Conservation (phyloP, 1,140 invertebrate species). For the Drosophila teissieri region DNA sequence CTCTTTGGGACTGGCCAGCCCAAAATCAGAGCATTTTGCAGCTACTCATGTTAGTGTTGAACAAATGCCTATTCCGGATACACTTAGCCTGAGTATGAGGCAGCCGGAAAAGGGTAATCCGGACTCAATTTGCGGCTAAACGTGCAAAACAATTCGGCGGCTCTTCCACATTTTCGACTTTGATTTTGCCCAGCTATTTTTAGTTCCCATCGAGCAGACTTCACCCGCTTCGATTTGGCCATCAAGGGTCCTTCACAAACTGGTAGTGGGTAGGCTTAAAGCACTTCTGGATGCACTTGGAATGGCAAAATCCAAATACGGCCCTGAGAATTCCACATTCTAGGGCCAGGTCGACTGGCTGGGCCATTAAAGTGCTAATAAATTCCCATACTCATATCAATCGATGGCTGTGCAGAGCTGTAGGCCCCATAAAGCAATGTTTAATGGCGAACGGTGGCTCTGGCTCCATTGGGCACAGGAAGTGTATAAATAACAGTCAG, state of each 20-base stretch:
- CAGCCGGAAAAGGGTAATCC: constrained; percentile 22
- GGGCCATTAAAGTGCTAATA: constrained; percentile 62
- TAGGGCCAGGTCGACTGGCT: not conserved
- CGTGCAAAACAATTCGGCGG: constrained; percentile 56
- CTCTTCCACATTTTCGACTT: constrained; percentile 57
- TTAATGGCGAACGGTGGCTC: constrained; percentile 44
- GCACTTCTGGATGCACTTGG: constrained; percentile 41
- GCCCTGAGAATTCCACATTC: constrained; percentile 10
- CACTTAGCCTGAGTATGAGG: constrained; percentile 29
- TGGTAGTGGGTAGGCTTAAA: constrained; percentile 33
- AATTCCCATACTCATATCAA: constrained; percentile 62
- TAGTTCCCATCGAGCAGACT: constrained; percentile 12
- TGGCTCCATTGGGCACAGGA: constrained; percentile 6
- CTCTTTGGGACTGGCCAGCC: constrained; percentile 3
- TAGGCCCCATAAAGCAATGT: constrained; percentile 51
- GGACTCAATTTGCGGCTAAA: constrained; percentile 22
- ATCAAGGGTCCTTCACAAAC: constrained; percentile 47
- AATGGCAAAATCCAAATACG: constrained; percentile 2
- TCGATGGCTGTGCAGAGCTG: constrained; percentile 39
- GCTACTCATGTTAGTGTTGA: constrained; percentile 51
- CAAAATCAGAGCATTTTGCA: constrained; percentile 9
- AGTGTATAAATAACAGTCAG: constrained; percentile 29
- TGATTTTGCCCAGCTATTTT: constrained; percentile 57
- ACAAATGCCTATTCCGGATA: constrained; percentile 54
- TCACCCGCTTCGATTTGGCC: constrained; percentile 1